A percentile compares a stretch with the other conserved stretches of the same genome.
Evolutionary conservation across 1,140 invertebrate species (phyloP).

Genomic region (Danaus melanippus): DNA sequence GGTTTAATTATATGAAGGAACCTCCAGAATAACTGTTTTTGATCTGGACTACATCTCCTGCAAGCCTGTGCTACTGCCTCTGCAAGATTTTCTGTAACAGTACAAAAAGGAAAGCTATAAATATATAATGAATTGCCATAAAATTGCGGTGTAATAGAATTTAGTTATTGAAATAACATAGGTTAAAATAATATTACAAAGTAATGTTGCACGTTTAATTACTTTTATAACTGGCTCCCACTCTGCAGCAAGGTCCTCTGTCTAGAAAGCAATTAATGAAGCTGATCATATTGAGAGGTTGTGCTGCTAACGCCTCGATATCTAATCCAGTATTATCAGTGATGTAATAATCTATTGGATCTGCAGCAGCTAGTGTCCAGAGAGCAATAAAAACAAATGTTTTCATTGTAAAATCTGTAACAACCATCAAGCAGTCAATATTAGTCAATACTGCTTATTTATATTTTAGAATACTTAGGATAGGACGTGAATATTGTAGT

Average conservation of each 20-base stretch:
- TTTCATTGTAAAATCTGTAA: constrained; percentile 22
- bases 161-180: neutral
- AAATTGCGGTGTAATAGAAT: neutral
- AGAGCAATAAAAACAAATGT: constrained; percentile 17
- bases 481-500: too few relatives aligned
- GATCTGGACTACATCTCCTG: constrained; percentile 4
- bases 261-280: constrained; percentile 9
- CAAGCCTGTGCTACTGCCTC: constrained; percentile 8
- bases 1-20: constrained; percentile 10
- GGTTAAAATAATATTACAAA: neutral
- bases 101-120: neutral
- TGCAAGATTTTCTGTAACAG: constrained; percentile 4
- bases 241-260: constrained; percentile 2
- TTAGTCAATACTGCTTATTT: too few relatives aligned
- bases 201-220: too few relatives aligned
- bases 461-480: too few relatives aligned
- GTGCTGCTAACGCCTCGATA: too few relatives aligned
- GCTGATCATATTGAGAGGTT: too few relatives aligned
- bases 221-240: constrained; percentile 9
- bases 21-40: constrained; percentile 7
- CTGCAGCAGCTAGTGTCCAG: constrained; percentile 16
- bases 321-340: too few relatives aligned
- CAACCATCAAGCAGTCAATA: too few relatives aligned
- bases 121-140: neutral
- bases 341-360: constrained; percentile 18